phyloP scores from a whole-genome alignment of 2,888 invertebrate species.

The Iphiclides podalirius region DNA sequence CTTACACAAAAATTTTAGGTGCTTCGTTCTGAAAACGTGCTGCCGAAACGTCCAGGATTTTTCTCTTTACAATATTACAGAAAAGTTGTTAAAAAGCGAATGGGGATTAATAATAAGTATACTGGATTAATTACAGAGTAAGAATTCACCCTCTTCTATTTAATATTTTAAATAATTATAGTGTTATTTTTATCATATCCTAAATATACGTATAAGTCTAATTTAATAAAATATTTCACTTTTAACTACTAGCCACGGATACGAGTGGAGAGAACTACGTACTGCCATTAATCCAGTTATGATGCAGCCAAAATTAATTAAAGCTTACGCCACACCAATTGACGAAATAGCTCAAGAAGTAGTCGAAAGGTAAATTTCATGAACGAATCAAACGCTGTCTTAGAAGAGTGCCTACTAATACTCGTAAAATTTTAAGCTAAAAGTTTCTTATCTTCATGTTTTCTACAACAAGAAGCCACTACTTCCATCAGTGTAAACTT shows the following conservation, averaged over 20 bases:
- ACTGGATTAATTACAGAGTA: constrained; percentile 28
- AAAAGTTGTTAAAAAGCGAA: constrained; percentile 19
- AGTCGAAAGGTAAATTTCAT: constrained; percentile 72
- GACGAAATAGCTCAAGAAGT: constrained; percentile 84
- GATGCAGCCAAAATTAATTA: constrained; percentile 85
- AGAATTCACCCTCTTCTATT: not conserved
- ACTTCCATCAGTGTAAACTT: no score
- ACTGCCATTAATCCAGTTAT: constrained; percentile 87
- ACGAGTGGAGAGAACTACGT: constrained; percentile 85
- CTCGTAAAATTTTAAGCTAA: no score
- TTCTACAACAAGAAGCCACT: no score
- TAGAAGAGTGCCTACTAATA: no score
- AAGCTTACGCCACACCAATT: constrained; percentile 82
- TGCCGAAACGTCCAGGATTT: constrained; percentile 35
- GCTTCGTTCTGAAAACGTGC: constrained; percentile 32
- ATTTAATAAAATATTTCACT: no score
- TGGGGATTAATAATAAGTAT: constrained; percentile 9
- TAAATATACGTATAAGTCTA: no score
- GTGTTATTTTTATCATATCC: no score
- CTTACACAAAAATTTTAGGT: constrained; percentile 32
- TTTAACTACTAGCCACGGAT: constrained; percentile 7
- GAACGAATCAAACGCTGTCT: no score
- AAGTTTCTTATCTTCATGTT: no score
- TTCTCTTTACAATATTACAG: constrained; percentile 33
- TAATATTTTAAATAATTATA: not conserved